Percentiles rank a stretch among this genome's conserved stretches.
Evolutionary conservation across 2,797 vertebrate species (phyloP).

Genomic region (Ispidina picta): DNA sequence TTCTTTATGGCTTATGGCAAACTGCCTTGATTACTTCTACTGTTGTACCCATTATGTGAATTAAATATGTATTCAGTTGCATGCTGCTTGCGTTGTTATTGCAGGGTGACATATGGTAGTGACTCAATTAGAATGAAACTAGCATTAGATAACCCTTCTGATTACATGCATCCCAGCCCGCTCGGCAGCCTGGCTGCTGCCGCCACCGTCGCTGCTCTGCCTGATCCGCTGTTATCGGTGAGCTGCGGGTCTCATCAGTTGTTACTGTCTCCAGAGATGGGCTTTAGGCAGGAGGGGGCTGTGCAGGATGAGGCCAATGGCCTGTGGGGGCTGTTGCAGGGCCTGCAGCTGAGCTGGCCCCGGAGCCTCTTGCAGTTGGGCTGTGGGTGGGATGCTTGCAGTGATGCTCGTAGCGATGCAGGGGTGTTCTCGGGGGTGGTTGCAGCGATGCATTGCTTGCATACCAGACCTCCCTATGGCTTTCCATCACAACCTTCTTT

Average conservation of each 20-base stretch:
- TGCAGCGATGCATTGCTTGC: background rate
- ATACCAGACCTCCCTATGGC: accelerated
- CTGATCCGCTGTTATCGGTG: background rate
- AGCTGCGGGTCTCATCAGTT: background rate
- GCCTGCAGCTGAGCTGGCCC: background rate
- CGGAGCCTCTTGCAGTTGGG: background rate
- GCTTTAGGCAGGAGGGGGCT: background rate
- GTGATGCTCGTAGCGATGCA: background rate
- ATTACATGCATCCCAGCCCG: constrained; percentile 77
- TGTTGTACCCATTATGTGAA: constrained; percentile 86
- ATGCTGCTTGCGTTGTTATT: constrained; percentile 83
- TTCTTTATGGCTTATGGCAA: constrained; percentile 87
- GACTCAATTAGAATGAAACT: constrained; percentile 84
- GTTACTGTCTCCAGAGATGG: background rate
- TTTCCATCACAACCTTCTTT: background rate
- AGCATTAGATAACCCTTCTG: constrained; percentile 85
- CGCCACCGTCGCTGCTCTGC: background rate
- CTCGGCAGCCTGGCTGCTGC: constrained; percentile 62
- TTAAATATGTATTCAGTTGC: constrained; percentile 87
- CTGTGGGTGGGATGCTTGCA: background rate
- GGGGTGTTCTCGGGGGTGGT: background rate
- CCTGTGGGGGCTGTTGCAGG: accelerated
- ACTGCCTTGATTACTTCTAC: constrained; percentile 86
- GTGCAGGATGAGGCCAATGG: accelerated
- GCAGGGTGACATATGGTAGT: constrained; percentile 84